phyloP scores from a whole-genome alignment of 2,888 invertebrate species.

The Cheilosia soror region DNA sequence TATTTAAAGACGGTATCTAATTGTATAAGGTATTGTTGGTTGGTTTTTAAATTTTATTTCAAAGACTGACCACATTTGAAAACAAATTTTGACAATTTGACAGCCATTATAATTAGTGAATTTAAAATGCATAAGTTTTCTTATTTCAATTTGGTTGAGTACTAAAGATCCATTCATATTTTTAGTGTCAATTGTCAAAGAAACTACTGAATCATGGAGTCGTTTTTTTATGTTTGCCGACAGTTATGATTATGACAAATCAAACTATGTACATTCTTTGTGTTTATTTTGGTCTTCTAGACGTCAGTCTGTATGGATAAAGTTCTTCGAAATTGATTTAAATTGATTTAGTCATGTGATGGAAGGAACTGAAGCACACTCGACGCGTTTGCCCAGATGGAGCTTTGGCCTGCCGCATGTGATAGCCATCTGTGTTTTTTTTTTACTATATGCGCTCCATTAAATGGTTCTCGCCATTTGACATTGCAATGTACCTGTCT shows the following conservation, averaged over 20 bases:
- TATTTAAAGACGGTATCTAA: background rate
- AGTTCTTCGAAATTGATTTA: slow-evolving; percentile 4
- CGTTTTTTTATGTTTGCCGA: background rate
- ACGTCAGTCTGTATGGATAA: background rate
- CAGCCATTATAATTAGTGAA: background rate
- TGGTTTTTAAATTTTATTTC: background rate
- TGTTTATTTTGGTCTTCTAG: background rate
- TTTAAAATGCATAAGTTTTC: background rate
- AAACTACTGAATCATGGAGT: background rate
- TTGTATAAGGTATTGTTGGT: background rate
- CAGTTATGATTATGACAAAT: background rate
- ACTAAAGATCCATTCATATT: background rate
- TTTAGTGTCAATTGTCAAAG: background rate
- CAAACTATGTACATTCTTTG: background rate
- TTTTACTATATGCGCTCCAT: background rate
- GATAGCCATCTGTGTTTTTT: background rate
- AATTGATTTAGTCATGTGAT: slow-evolving; percentile 1
- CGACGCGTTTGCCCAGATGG: too few species aligned
- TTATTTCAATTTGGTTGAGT: background rate
- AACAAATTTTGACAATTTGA: background rate
- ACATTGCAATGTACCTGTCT: background rate
- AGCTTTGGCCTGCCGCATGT: background rate
- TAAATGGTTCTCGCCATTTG: background rate
- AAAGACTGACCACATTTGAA: too few species aligned
- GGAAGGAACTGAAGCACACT: background rate